A percentile compares a stretch with the other conserved stretches of the same genome.
Evolutionary conservation across 2,797 vertebrate species (phyloP).

Genomic region (Pantherophis vulpinus): DNA sequence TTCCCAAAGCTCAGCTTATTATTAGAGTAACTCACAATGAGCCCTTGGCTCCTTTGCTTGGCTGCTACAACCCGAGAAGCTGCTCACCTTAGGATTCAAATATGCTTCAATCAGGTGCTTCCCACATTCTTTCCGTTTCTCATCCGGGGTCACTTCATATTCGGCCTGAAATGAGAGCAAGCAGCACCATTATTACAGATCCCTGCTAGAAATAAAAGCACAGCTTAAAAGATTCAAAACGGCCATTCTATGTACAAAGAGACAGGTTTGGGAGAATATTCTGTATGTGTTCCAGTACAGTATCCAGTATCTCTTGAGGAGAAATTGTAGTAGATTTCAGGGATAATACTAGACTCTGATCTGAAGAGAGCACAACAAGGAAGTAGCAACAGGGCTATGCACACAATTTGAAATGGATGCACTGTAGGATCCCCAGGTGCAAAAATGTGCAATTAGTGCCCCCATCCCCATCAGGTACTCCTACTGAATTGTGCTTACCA

Average conservation of each 20-base stretch:
- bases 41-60: background rate
- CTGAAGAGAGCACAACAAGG: background rate
- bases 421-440: background rate
- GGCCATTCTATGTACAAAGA: background rate
- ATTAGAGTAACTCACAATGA: background rate
- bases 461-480: background rate
- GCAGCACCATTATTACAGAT: background rate
- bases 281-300: background rate
- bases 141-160: constrained; percentile 94
- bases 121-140: constrained; percentile 89
- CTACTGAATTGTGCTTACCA: constrained; percentile 78
- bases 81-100: constrained; percentile 83
- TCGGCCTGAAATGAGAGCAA: constrained; percentile 76
- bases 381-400: background rate
- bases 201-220: background rate
- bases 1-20: background rate
- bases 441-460: background rate
- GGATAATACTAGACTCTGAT: background rate
- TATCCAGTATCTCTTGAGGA: background rate
- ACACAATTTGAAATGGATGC: background rate
- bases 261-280: background rate
- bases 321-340: background rate
- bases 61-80: constrained; percentile 16
- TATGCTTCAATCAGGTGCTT: constrained; percentile 83
- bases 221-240: background rate